phyloP scores from a whole-genome alignment of 1,140 invertebrate species.

The Bombus superbus region DNA sequence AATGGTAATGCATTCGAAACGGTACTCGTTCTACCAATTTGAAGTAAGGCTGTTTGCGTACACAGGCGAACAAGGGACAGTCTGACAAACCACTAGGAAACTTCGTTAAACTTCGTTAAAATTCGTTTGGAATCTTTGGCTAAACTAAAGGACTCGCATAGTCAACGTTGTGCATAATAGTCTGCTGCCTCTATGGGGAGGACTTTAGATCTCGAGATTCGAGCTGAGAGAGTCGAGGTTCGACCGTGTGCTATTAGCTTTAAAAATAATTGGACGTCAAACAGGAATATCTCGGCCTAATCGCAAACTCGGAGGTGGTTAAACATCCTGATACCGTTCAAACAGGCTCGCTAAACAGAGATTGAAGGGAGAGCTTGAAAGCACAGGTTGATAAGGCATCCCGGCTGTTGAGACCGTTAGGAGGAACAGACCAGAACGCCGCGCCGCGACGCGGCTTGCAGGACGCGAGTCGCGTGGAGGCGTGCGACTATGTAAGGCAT shows the following conservation, averaged over 20 bases:
- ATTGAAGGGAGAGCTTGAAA: slow-evolving; percentile 2
- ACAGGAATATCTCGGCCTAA: not conserved
- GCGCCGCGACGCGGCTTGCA: slow-evolving; percentile 30
- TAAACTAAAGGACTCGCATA: too few species aligned
- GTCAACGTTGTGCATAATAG: too few species aligned
- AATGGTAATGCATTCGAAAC: too few species aligned
- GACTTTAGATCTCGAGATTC: too few species aligned
- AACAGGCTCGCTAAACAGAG: slow-evolving; percentile 5
- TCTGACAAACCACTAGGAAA: too few species aligned
- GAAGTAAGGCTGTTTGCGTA: too few species aligned
- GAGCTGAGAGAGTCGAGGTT: too few species aligned
- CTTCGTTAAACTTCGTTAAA: too few species aligned
- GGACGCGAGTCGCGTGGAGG: slow-evolving; percentile 74
- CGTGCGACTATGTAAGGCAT: slow-evolving; percentile 77
- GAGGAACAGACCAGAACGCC: slow-evolving; percentile 52
- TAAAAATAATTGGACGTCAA: not conserved
- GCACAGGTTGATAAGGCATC: slow-evolving; percentile 34
- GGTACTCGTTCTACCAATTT: too few species aligned
- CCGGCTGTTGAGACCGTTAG: slow-evolving; percentile 39
- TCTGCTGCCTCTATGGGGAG: too few species aligned
- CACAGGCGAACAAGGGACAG: too few species aligned
- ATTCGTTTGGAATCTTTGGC: too few species aligned
- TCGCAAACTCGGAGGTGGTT: not conserved
- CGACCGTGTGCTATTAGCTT: not conserved
- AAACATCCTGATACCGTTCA: not conserved